Conservation (phyloP, 2,888 invertebrate genomes). For the Gibbula magus region DNA sequence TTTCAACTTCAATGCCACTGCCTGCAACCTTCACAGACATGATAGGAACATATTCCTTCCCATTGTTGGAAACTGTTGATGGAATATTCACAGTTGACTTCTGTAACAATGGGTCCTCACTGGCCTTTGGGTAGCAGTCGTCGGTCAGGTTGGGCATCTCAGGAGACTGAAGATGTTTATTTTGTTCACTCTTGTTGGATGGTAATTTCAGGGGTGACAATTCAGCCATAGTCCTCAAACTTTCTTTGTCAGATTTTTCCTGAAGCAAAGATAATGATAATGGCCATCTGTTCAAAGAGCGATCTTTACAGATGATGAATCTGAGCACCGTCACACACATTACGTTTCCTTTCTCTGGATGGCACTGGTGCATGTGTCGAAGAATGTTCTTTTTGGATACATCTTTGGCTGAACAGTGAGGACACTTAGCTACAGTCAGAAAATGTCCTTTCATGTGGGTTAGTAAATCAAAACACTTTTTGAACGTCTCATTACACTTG, state of each 20-base stretch:
- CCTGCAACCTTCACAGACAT: not conserved
- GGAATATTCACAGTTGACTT: no score
- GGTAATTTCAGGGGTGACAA: not conserved
- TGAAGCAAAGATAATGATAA: not conserved
- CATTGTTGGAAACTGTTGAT: no score
- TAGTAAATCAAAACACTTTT: not conserved
- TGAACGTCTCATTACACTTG: not conserved
- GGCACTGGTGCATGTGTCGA: not conserved
- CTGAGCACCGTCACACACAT: not conserved
- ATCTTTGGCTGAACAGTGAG: slow-evolving; percentile 2
- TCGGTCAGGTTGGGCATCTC: no score
- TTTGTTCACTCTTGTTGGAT: not conserved
- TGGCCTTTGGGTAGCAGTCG: no score
- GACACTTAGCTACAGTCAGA: not conserved
- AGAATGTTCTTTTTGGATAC: not conserved
- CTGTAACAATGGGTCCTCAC: no score
- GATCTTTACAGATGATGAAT: not conserved
- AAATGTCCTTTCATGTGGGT: not conserved
- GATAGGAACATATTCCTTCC: not conserved
- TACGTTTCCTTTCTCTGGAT: not conserved
- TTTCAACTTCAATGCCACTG: not conserved
- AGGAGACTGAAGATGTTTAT: not conserved
- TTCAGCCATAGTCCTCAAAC: not conserved
- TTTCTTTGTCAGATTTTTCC: not conserved
- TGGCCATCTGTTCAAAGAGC: not conserved